Evolutionary conservation across 2,797 vertebrate species (phyloP), one percentile per base, ranked within the genome.

Genomic region (Coracias cyanogaster): DNA sequence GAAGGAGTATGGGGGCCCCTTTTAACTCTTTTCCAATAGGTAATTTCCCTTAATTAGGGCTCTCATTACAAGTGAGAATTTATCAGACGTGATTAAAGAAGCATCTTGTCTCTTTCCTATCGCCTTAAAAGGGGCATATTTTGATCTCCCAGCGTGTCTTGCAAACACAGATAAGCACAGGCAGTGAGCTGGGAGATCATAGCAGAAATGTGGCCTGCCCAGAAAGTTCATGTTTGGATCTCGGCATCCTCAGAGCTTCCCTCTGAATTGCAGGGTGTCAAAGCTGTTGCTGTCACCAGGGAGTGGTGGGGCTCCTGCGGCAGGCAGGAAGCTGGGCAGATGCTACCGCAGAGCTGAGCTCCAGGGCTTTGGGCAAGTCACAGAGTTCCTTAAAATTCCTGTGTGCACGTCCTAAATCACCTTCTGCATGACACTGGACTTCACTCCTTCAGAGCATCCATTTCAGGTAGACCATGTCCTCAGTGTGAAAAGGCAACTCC

Each of bases 21-120:
- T 98, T 98, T 97, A 97, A 97, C 93, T 97, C 95, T 98, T 98
- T 98, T 98, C 98, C 98, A 98, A 98, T 98, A 98, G 96, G 98
- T 98, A 98, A 98, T 98, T 98, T 97, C 97, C 98, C 97, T 97
- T 98, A 98, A 98, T 98, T 97, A 98, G 96, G 95, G 94, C 84
- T 97, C 96, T 97, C 96, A 95, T 97, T 97, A 96, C 95, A 94
- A 97, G 88, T 96, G 97, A 95, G 97, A 98, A 98, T 97, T 97
- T 97, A 95, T 97, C 96, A 97, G 96, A 97, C 95, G 52, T 98
- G 97, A 98, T 98, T 97, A 97, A 87, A 94, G 97, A 96, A 96
- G 96, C 97, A 98, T 98, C 97, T 97, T 91, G 94, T 91, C 94
- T 93, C 92, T 94, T 97, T 98, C 98, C 97, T 97, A 97, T 97